A percentile compares a stretch with the other conserved stretches of the same genome.
These are phyloP conservation scores for Noctua fimbriata DNA, from an alignment of 2,888 invertebrate genomes.

Conservation along the genomic window DNA sequence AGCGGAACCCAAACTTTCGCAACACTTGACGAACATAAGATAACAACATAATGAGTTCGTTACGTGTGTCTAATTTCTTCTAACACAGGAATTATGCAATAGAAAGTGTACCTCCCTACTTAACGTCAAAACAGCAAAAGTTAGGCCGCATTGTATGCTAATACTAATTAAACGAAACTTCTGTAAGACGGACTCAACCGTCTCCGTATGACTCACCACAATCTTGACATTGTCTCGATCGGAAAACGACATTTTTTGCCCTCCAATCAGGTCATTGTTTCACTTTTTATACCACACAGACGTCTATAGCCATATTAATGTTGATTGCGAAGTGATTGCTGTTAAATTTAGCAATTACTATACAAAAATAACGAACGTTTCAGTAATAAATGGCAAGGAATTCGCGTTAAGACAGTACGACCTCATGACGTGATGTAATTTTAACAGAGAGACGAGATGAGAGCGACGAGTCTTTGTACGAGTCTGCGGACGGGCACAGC, in stretches of 20 bases:
- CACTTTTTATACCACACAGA: slow-evolving; percentile 66
- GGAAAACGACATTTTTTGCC: slow-evolving; percentile 68
- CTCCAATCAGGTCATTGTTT: slow-evolving; percentile 70
- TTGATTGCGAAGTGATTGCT: slow-evolving; percentile 55
- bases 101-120: slow-evolving; percentile 66
- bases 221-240: slow-evolving; percentile 70
- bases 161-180: slow-evolving; percentile 66
- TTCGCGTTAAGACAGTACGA: slow-evolving; percentile 46
- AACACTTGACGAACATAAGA: slow-evolving; percentile 61
- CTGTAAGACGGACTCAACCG: slow-evolving; percentile 54
- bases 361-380: slow-evolving; percentile 47
- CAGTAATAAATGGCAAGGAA: slow-evolving; percentile 73
- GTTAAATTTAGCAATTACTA: slow-evolving; percentile 62
- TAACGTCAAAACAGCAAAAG: slow-evolving; percentile 56
- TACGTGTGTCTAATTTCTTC: slow-evolving; percentile 61
- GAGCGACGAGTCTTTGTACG: slow-evolving; percentile 88
- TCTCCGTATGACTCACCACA: slow-evolving; percentile 66
- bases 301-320: slow-evolving; percentile 60
- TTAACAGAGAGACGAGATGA: slow-evolving; percentile 86
- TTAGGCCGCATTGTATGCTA: slow-evolving; percentile 71
- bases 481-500: slow-evolving; percentile 88
- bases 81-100: slow-evolving; percentile 60
- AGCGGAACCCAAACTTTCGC: slow-evolving; percentile 55
- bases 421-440: slow-evolving; percentile 65
- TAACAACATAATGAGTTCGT: slow-evolving; percentile 59